A percentile compares a stretch with the other conserved stretches of the same genome.
Evolutionary conservation across 2,113 vertebrate genomes (phyloP).

Genomic region (Rallus limicola): DNA sequence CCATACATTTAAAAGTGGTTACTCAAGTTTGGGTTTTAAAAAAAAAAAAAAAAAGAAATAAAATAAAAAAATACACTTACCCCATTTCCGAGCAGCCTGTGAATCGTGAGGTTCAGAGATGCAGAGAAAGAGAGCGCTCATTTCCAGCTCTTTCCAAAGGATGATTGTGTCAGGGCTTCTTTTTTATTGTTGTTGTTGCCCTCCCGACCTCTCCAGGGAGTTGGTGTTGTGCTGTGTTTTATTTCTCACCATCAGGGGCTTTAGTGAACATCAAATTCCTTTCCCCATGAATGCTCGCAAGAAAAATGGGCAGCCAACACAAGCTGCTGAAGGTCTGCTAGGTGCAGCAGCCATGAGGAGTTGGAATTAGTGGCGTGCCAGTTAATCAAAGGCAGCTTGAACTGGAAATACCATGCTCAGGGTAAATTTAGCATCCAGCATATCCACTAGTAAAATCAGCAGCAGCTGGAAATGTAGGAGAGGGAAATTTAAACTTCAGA

Average conservation of each 20-base stretch:
- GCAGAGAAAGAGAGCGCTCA: background rate
- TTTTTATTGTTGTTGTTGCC: background rate
- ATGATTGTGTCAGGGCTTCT: background rate
- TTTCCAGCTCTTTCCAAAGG: constrained; percentile 49
- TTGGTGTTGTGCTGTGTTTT: background rate
- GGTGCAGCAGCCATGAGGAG: constrained; percentile 6
- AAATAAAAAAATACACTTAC: constrained; percentile 22
- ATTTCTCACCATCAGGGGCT: constrained; percentile 24
- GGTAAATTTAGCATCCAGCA: constrained; percentile 9
- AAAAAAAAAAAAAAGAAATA: background rate
- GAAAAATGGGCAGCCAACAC: constrained; percentile 47
- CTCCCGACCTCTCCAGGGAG: background rate
- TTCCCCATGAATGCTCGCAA: constrained; percentile 19
- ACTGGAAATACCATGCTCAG: background rate
- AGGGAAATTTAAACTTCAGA: background rate
- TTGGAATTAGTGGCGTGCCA: constrained; percentile 1
- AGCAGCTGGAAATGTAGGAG: constrained; percentile 2
- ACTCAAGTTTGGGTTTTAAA: constrained; percentile 64
- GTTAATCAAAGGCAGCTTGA: constrained; percentile 15
- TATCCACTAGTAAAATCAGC: background rate
- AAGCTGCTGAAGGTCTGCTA: constrained; percentile 28
- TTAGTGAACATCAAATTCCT: constrained; percentile 30
- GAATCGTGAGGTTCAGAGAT: constrained; percentile 49
- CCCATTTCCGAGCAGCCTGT: constrained; percentile 77
- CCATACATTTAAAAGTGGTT: constrained; percentile 75